phyloP scores from a whole-genome alignment of 2,888 invertebrate genomes.

The Macrophya alboannulata region DNA sequence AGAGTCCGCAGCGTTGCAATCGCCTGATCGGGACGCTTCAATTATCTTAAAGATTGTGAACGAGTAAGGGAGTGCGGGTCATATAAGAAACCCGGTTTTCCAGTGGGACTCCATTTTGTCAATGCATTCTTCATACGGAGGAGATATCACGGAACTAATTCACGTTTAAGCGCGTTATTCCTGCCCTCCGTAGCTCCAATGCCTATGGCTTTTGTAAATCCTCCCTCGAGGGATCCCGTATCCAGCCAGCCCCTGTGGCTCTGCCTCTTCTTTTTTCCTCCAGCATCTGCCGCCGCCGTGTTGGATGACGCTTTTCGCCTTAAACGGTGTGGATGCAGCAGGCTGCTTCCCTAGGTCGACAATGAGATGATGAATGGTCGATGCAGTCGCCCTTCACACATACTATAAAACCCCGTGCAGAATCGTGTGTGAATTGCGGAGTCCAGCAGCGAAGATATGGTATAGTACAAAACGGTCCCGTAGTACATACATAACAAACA shows the following conservation, averaged over 20 bases:
- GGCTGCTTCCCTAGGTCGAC: slow-evolving; percentile 21
- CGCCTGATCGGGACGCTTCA: slow-evolving; percentile 32
- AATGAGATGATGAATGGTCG: slow-evolving; percentile 49
- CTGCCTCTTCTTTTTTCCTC: neutral
- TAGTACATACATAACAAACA: slow-evolving; percentile 35
- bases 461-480: neutral
- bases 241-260: neutral
- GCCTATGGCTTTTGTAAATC: slow-evolving; percentile 23
- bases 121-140: neutral
- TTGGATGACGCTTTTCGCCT: slow-evolving; percentile 42
- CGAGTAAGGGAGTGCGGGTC: neutral
- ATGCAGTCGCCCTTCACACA: neutral
- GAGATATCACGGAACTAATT: slow-evolving; percentile 44
- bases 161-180: neutral
- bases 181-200: neutral
- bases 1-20: neutral
- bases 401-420: neutral
- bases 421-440: slow-evolving; percentile 25
- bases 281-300: slow-evolving; percentile 40
- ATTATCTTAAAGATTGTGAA: slow-evolving; percentile 34
- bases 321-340: slow-evolving; percentile 48
- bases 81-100: neutral
- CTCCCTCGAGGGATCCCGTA: slow-evolving; percentile 3
- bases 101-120: slow-evolving; percentile 44
- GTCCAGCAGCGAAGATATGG: slow-evolving; percentile 9